phyloP scores from a whole-genome alignment of 2,888 invertebrate species.

The Sericinus montela region DNA sequence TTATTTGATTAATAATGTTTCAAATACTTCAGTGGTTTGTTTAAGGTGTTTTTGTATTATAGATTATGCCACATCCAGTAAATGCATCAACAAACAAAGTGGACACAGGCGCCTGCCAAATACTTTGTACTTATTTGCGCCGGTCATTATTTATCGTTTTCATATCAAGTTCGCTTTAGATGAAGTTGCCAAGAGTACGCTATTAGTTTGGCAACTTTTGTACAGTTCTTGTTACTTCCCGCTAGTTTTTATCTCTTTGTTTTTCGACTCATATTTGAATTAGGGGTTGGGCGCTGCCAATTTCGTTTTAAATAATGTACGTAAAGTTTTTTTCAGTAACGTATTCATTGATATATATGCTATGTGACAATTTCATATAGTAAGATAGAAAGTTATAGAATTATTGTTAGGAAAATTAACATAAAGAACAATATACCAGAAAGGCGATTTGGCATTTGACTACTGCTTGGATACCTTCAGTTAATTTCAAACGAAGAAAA shows the following conservation, averaged over 20 bases:
- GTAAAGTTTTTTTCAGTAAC: not conserved
- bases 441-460: too few relatives aligned
- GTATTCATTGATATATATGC: not conserved
- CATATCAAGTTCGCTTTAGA: slow-evolving; percentile 58
- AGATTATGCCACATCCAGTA: slow-evolving; percentile 38
- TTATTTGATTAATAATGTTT: too few relatives aligned
- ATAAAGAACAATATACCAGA: too few relatives aligned
- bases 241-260: slow-evolving; percentile 43
- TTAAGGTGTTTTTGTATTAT: not conserved
- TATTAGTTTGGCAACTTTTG: slow-evolving; percentile 48
- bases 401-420: too few relatives aligned
- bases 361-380: not conserved
- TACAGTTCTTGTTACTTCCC: slow-evolving; percentile 35
- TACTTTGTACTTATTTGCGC: slow-evolving; percentile 72
- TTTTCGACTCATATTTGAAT: slow-evolving; percentile 36
- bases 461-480: too few relatives aligned
- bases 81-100: slow-evolving; percentile 30
- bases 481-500: too few relatives aligned
- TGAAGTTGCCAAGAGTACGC: slow-evolving; percentile 48
- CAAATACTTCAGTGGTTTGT: too few relatives aligned
- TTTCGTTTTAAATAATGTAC: slow-evolving; percentile 8
- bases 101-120: slow-evolving; percentile 68
- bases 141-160: slow-evolving; percentile 61
- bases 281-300: slow-evolving; percentile 7
- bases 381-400: too few relatives aligned